Conservation (phyloP, 1,140 invertebrate genomes). For the Panulirus ornatus region DNA sequence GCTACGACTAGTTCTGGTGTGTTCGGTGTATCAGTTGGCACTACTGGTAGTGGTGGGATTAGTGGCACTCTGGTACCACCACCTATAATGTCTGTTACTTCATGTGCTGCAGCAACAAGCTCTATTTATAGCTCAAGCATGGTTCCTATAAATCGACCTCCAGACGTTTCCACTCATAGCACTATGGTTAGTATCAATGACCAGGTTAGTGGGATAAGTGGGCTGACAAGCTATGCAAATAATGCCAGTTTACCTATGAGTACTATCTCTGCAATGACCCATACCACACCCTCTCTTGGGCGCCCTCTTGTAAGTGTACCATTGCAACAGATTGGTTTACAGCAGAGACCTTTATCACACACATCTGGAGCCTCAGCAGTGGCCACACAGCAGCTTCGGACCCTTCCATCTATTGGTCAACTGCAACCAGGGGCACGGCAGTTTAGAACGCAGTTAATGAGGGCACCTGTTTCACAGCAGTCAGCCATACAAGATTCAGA, state of each 20-base stretch:
- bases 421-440: slow-evolving; percentile 45
- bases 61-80: slow-evolving; percentile 59
- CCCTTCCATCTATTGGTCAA: slow-evolving; percentile 58
- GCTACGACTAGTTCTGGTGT: slow-evolving; percentile 29
- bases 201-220: slow-evolving; percentile 68
- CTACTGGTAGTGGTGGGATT: slow-evolving; percentile 1
- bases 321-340: slow-evolving; percentile 58
- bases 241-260: slow-evolving; percentile 35
- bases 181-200: slow-evolving; percentile 68
- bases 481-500: slow-evolving; percentile 13
- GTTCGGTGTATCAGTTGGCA: slow-evolving; percentile 11
- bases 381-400: slow-evolving; percentile 45
- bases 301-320: slow-evolving; percentile 61
- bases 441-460: slow-evolving; percentile 65
- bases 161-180: slow-evolving; percentile 62
- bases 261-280: slow-evolving; percentile 50
- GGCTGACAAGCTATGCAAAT: slow-evolving; percentile 46
- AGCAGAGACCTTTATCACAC: slow-evolving; percentile 39
- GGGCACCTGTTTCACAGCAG: slow-evolving; percentile 56
- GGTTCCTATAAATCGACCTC: slow-evolving; percentile 6
- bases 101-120: slow-evolving; percentile 23
- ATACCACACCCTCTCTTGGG: slow-evolving; percentile 56
- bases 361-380: slow-evolving; percentile 24
- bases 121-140: slow-evolving; percentile 12
- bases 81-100: slow-evolving; percentile 68